phyloP scores from a whole-genome alignment of 2,888 invertebrate species.

The Drosophila kambysellisi region DNA sequence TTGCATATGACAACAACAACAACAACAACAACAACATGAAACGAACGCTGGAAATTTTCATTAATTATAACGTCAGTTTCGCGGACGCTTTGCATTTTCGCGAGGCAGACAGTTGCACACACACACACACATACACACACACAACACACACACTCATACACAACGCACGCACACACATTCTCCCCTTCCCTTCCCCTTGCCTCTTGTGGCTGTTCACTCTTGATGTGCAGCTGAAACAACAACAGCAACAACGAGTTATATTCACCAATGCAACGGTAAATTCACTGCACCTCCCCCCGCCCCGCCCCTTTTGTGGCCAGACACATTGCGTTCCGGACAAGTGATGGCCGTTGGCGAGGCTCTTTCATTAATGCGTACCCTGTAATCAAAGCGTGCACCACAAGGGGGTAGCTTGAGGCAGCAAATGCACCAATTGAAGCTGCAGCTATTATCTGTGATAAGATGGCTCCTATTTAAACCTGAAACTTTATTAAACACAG shows the following conservation, averaged over 20 bases:
- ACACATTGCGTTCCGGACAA: conserved; percentile 57
- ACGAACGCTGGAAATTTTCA: conserved; percentile 70
- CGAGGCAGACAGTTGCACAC: conserved; percentile 48
- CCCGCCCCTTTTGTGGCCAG: conserved; percentile 47
- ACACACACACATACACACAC: neutral
- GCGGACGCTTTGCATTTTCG: conserved; percentile 49
- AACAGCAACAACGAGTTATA: conserved; percentile 51
- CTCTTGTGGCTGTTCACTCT: conserved; percentile 14
- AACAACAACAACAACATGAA: conserved; percentile 33
- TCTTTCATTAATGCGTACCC: conserved; percentile 53
- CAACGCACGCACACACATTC: neutral
- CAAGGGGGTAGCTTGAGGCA: neutral
- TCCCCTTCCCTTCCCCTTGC: neutral
- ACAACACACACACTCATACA: conserved; percentile 14
- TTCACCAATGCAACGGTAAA: conserved; percentile 48
- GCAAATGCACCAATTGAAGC: neutral
- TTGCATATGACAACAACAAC: conserved; percentile 47
- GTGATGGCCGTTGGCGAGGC: conserved; percentile 66
- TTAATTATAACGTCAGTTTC: conserved; percentile 76
- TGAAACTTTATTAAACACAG: neutral
- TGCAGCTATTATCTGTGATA: neutral
- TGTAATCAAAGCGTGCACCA: neutral
- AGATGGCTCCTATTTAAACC: neutral
- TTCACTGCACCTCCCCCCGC: neutral
- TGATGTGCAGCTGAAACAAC: conserved; percentile 73